Percentiles rank a stretch among this genome's conserved stretches.
phyloP scores from a whole-genome alignment of 2,113 vertebrate genomes.

The Nothoprocta perdicaria region DNA sequence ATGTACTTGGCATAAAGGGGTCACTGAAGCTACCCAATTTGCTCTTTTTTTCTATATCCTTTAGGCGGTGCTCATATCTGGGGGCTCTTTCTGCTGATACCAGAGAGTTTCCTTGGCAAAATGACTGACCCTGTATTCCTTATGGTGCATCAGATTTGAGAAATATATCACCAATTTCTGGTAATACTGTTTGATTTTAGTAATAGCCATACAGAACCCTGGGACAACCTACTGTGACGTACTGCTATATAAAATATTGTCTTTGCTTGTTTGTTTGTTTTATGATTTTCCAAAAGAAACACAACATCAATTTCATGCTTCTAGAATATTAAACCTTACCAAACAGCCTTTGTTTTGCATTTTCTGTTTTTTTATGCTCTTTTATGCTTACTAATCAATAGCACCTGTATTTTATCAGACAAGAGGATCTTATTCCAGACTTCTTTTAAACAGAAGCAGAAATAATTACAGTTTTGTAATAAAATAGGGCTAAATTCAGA shows the following conservation, averaged over 20 bases:
- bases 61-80: background rate
- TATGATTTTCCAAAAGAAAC: background rate
- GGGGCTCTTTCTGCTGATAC: background rate
- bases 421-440: background rate
- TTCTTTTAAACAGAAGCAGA: background rate
- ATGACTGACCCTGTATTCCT: background rate
- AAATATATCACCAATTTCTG: background rate
- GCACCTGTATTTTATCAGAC: background rate
- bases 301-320: background rate
- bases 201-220: rapidly evolving
- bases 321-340: background rate
- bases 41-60: background rate
- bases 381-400: background rate
- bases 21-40: background rate
- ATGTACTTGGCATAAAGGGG: background rate
- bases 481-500: background rate
- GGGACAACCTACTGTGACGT: background rate
- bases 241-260: background rate
- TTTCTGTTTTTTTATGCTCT: background rate
- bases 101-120: background rate
- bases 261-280: background rate
- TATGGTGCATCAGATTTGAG: background rate
- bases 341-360: background rate
- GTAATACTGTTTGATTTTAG: background rate
- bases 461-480: background rate